Conservation (phyloP, 2,888 invertebrate genomes). For the Agrochola lota region DNA sequence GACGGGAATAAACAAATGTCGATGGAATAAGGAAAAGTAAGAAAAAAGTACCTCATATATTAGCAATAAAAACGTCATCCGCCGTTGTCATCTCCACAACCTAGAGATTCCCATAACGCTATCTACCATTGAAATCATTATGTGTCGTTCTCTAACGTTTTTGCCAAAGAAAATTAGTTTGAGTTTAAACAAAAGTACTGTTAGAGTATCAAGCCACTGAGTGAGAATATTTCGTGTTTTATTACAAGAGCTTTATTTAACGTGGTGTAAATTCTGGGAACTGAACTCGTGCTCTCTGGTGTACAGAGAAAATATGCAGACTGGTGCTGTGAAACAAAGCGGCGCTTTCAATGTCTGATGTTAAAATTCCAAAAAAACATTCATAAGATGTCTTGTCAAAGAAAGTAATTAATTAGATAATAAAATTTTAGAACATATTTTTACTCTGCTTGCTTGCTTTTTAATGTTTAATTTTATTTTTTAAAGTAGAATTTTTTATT, state of each 20-base stretch:
- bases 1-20: no score
- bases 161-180: not conserved
- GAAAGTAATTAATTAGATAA: not conserved
- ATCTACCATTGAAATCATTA: no score
- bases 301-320: not conserved
- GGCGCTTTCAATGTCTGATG: not conserved
- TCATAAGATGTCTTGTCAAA: not conserved
- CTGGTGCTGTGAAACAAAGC: not conserved
- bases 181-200: not conserved
- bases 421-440: not conserved
- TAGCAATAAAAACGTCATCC: no score
- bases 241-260: not conserved
- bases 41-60: no score
- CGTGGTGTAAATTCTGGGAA: not conserved
- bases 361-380: not conserved
- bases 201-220: not conserved
- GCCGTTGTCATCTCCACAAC: no score
- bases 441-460: not conserved
- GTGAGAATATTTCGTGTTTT: not conserved
- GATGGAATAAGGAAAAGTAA: not conserved
- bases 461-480: not conserved
- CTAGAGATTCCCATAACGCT: not conserved
- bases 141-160: no score
- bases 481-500: no score
- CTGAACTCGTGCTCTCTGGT: not conserved